Evolutionary conservation across 92 coral and sea anemone genomes (phyloP), one percentile per base, ranked within the genome.

Genomic region (Plumapathes pennacea): DNA sequence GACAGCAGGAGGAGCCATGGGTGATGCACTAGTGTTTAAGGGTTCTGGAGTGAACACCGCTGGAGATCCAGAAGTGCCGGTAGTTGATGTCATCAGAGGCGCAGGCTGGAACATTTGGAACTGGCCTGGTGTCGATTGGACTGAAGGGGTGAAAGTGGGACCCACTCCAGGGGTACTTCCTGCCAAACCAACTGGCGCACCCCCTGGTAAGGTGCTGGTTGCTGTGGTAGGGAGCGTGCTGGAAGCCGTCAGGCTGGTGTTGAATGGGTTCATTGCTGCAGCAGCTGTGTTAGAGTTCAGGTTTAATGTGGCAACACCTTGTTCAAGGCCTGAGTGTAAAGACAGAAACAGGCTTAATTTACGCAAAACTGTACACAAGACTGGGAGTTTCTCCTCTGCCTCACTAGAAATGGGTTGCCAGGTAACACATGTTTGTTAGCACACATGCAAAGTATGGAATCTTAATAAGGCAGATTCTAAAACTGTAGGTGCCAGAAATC

Each of bases 181-280:
- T 25, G 79, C 52, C 22, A 46, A 44, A 10, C 32, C 71, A 2
- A 50, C 10, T 3, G 79, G 69, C 33, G 79, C 42, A 12, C 29
- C 71, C 4, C 32, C 62, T 10, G 79, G 55, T 39, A 47, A 60
- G 32, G 75, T 53, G 22, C 44, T 75, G 31, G 69, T 48, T 20
- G 78, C 42, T 46, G 78, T 21, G 7, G 50, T 54, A 25, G 74
- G 57, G n/a, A n/a, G n/a, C n/a, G n/a, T n/a, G n/a, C n/a, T n/a
- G 15, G 71, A 25, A 4, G 67, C 46, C 11, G 71, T 49, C 10
- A 76, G 61, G 59, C 76, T 82, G 25, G 85, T 55, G 36, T 74
- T 77, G n/a, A 94, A 76, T 3, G 99, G 99, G 39, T 84, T 94
- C 60, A 88, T 38, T 25, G 90, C 94, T 11, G 89, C 88, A 31